Base-by-base conservation (phyloP, 2,888 invertebrate genomes). In the Lasioglossum pauxillum region DNA sequence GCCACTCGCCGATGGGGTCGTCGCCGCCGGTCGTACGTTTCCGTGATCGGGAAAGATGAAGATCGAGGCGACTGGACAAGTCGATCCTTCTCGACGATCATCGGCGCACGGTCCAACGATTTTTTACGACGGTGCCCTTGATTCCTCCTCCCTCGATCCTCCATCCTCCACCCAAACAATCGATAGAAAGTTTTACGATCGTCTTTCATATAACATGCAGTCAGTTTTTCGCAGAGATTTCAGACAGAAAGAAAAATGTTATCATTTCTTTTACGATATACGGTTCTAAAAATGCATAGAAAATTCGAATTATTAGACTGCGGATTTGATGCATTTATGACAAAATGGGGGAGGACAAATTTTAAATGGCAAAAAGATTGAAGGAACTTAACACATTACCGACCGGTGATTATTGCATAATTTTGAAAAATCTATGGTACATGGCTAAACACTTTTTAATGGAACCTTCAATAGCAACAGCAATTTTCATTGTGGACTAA, bases 1-100 rank as follows among this genome's bases (percentile, higher is more conserved):
- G 84, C 90, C 90, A 91, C 91, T 84, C 86, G 86, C 85, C 89
- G 90, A 92, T 88, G 92, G 90, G 89, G 90, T 74, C 84, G 86
- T 81, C 84, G 87, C 81, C 90, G 90, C 92, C 88, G 91, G 90
- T 82, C 85, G 78, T 86, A 81, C 85, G 75, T 80, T 90, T 88
- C 78, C 71, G 69, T 75, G 27, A 60, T 71, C 81, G 60, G 74
- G 57, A 57, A 80, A 64, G 72, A 78, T 27, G 72, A 78, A 73
- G 73, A 82, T 74, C 64, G 82, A 53, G 72, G 64, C 71, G 75
- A 71, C 35, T 38, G 57, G 23, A 49, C 67, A 16, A 31, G 31
- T 60, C 35, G 75, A 60, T 72, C 38, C 31, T 72, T 41, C 41
- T 60, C 35, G 31, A 44, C n/a, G 44, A 31, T 23, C 27, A 31